Evolutionary conservation across 2,888 invertebrate genomes (phyloP), one percentile per base, ranked within the genome.

Genomic region (Lasioglossum oenotherae): DNA sequence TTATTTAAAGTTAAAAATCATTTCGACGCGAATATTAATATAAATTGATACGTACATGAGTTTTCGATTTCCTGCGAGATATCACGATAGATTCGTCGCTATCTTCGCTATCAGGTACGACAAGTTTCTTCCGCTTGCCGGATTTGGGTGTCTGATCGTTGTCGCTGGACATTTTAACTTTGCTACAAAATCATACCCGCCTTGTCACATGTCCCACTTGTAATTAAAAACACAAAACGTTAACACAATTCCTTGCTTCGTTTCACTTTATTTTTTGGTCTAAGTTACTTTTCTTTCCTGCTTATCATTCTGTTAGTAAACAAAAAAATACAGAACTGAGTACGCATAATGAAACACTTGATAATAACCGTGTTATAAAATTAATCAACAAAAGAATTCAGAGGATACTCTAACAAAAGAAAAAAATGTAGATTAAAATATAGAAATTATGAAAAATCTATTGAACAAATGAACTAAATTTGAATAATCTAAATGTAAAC

Each of bases 121-220:
- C 82, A 80, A 91, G 81, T 81, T 92, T 92, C 49, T 89, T 91
- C 78, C 93, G 91, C 78, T 94, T 95, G 5, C 89, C 88, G 75
- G 93, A 91, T 78, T 92, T 91, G 69, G 89, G 90, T 67, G 84
- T 88, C 74, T 85, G 87, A 81, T 93, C 94, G 71, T 92, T 92
- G 87, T 94, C 94, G 87, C 93, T 94, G 82, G 94, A 92, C 93
- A 92, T 95, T 88, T 91, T 93, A 87, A 49, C 82, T 82, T 80
- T 80, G 76, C 31, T 88, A 77, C 69, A 89, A 85, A 89, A 79
- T 89, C 88, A 89, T 91, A 81, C 86, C 90, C 86, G 78, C 73
- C 83, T 78, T 75, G 82, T 85, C 88, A 85, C 90, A 92, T 83
- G 87, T 84, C 80, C 74, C 83, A 69, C 12, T 82, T 27, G 69